Base-by-base conservation (phyloP, 2,888 invertebrate species). In the Philonicus albiceps region DNA sequence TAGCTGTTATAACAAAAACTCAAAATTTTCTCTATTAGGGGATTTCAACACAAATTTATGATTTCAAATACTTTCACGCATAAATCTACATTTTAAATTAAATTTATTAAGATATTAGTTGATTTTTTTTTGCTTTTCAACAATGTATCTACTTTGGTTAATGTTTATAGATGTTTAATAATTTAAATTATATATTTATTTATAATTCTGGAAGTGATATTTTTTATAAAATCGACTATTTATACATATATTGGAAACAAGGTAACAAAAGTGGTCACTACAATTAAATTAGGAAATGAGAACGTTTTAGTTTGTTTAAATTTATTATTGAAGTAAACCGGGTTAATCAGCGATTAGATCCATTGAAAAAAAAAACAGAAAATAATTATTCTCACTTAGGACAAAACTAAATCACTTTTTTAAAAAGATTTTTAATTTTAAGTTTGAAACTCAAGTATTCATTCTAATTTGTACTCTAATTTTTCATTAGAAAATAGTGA, bases 21-120 rank as follows among this genome's bases (percentile, higher is more conserved):
- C 11, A 64, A 43, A 49, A 85, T 49, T 85, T 43, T 49, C 76
- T 55, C 76, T 86, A 27, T 16, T 85, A 74, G 74, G 43, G 74
- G 74, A 73, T 85, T 85, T 85, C 53, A 85, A 85, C 74, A 75
- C 55, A 75, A 30, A 34, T 19, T 43, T 22, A 85, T 37, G 37
- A 74, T 30, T 73, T 13, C 40, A n/a, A 78, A 53, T 49, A 64
- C 40, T 40, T 53, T 76, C 76, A 86, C 85, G 30, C 55, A 86
- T 75, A 75, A 43, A 34, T 76, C 40, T 49, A 73, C 74, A 49
- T 19, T 3, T 31, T 53, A 11, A 86, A 31, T n/a, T 30, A n/a
- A 75, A 53, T 76, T 75, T 76, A 49, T 49, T 22, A n/a, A 40
- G n/a, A 64, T 64, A 64, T 22, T 27, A 27, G 64, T 11, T 19